Evolutionary conservation across 2,888 invertebrate genomes (phyloP).

Genomic region (Himalopsyche tibetana): DNA sequence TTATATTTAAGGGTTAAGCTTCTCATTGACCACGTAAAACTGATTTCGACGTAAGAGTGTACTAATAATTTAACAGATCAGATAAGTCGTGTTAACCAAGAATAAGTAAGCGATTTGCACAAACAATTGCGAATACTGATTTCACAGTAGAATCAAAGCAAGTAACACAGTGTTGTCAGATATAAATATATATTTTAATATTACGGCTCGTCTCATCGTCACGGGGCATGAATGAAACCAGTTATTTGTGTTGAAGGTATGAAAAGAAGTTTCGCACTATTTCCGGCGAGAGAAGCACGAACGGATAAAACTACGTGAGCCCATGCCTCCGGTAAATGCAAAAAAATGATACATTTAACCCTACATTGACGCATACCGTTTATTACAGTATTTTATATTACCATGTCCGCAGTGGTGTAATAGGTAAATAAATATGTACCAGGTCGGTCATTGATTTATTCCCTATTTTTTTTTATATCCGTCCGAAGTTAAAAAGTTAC

Average conservation of each 20-base stretch:
- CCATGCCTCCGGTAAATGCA: conserved; percentile 23
- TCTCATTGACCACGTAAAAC: too few species aligned
- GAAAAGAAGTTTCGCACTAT: conserved; percentile 29
- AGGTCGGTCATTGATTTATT: too few species aligned
- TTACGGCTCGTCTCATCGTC: not conserved
- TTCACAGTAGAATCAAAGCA: not conserved
- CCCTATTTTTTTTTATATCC: too few species aligned
- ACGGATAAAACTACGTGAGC: conserved; percentile 39
- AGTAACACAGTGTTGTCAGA: not conserved
- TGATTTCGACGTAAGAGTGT: too few species aligned
- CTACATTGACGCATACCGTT: not conserved
- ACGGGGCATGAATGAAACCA: conserved; percentile 28
- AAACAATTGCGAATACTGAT: too few species aligned
- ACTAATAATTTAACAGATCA: too few species aligned
- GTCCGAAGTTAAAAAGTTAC: too few species aligned
- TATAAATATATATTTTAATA: not conserved
- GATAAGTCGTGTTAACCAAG: too few species aligned
- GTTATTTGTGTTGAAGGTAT: conserved; percentile 23
- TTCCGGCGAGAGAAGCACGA: conserved; percentile 31
- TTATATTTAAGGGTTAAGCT: too few species aligned
- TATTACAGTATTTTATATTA: not conserved
- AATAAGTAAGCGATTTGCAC: too few species aligned
- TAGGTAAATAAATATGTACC: too few species aligned
- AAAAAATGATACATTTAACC: conserved; percentile 7
- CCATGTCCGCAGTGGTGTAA: not conserved